phyloP scores from a whole-genome alignment of 2,888 invertebrate species.

The Pollenia amentaria region DNA sequence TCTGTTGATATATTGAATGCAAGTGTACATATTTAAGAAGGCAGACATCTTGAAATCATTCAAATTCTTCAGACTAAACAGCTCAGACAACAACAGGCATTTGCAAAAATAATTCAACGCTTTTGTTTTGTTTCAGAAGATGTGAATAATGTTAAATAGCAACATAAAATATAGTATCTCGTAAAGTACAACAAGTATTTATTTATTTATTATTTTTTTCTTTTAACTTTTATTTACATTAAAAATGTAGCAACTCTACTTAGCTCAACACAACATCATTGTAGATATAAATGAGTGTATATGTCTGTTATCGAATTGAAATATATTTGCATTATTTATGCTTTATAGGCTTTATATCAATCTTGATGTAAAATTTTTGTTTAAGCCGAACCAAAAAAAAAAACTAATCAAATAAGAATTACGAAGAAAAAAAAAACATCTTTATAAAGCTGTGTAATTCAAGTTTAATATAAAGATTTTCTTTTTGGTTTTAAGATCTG shows the following conservation, averaged over 20 bases:
- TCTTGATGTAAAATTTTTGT: conserved; percentile 44
- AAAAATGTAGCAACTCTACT: not conserved
- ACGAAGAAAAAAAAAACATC: not conserved
- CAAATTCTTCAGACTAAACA: conserved; percentile 7
- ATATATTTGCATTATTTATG: conserved; percentile 42
- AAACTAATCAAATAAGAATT: not conserved
- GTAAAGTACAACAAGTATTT: not conserved
- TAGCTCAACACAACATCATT: not conserved
- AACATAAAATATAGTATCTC: too few species aligned
- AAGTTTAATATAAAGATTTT: not conserved
- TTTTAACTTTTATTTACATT: not conserved
- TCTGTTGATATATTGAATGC: conserved; percentile 3
- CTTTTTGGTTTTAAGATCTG: not conserved
- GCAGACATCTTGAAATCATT: conserved; percentile 42
- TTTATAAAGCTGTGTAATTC: not conserved
- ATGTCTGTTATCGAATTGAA: conserved; percentile 46
- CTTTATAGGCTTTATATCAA: conserved; percentile 42
- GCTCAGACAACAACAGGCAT: conserved; percentile 6
- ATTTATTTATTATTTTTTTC: not conserved
- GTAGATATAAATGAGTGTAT: not conserved
- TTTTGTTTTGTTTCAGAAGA: too few species aligned
- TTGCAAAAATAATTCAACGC: not conserved
- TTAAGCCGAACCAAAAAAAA: not conserved
- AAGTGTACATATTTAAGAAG: not conserved
- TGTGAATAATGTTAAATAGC: too few species aligned